Evolutionary conservation across 2,888 invertebrate genomes (phyloP).

Genomic region (Trisateles emortualis): DNA sequence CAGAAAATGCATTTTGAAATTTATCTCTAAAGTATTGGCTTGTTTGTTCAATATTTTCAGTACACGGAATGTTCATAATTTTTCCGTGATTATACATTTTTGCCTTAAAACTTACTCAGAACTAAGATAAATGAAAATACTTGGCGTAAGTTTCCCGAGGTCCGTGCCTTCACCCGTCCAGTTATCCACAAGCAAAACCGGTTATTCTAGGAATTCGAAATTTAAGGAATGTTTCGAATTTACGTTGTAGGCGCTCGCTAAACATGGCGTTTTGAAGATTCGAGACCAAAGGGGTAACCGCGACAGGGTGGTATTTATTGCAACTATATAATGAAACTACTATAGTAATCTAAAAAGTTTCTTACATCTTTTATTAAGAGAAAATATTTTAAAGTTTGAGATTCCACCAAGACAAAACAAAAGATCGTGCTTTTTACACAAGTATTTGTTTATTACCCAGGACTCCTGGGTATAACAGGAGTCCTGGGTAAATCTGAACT

Average conservation of each 20-base stretch:
- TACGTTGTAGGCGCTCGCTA: constrained; percentile 44
- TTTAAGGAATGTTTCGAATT: constrained; percentile 58
- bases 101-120: constrained; percentile 28
- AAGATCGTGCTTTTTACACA: no score
- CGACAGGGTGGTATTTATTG: constrained; percentile 20
- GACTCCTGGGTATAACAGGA: no score
- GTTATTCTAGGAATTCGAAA: constrained; percentile 57
- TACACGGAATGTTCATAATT: constrained; percentile 11
- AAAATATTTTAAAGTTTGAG: constrained; percentile 3
- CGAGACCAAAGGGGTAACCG: constrained; percentile 42
- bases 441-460: no score
- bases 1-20: not conserved
- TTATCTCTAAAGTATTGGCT: not conserved
- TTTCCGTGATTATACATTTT: constrained; percentile 28
- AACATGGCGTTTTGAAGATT: constrained; percentile 41
- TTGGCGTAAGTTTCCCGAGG: constrained; percentile 47
- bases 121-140: constrained; percentile 53
- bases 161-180: constrained; percentile 46
- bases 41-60: constrained; percentile 12
- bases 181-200: constrained; percentile 51
- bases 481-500: no score
- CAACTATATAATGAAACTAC: constrained; percentile 22
- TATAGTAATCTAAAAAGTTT: not conserved
- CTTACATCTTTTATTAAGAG: not conserved
- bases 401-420: not conserved